Conservation (phyloP, 2,888 invertebrate species). For the Malthinus seriepunctatus region DNA sequence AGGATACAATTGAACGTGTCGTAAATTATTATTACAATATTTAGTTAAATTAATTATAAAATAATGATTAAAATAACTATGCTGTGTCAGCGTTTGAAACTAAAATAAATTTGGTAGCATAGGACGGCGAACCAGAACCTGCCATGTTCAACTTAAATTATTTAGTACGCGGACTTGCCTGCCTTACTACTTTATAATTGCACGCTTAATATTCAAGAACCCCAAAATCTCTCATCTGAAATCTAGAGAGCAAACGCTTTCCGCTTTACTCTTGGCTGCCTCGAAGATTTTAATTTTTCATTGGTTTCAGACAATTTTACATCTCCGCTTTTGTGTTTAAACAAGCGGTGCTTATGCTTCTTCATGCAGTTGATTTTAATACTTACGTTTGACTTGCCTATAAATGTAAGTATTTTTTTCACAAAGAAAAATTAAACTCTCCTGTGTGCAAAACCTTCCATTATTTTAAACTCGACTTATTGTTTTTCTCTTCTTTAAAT, state of each 20-base stretch:
- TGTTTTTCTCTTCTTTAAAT: no score
- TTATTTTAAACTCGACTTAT: no score
- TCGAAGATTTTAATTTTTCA: slow-evolving; percentile 25
- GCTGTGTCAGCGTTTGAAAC: slow-evolving; percentile 3
- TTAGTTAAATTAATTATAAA: slow-evolving; percentile 1
- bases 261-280: slow-evolving; percentile 17
- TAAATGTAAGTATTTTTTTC: neutral
- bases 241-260: slow-evolving; percentile 25
- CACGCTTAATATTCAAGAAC: slow-evolving; percentile 29
- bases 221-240: slow-evolving; percentile 28
- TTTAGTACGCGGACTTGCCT: slow-evolving; percentile 19
- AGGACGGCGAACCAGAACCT: slow-evolving; percentile 13
- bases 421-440: no score
- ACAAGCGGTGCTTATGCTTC: slow-evolving; percentile 1
- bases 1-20: neutral
- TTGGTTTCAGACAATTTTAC: slow-evolving; percentile 20
- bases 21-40: neutral
- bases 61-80: neutral
- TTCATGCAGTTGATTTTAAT: slow-evolving; percentile 5
- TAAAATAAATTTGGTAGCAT: slow-evolving; percentile 9
- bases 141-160: slow-evolving; percentile 15
- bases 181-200: slow-evolving; percentile 26
- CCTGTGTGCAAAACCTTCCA: no score
- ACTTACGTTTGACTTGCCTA: neutral
- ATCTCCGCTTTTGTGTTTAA: slow-evolving; percentile 16